Conservation (phyloP, 2,113 vertebrate species). For the Lycocorax pyrrhopterus region DNA sequence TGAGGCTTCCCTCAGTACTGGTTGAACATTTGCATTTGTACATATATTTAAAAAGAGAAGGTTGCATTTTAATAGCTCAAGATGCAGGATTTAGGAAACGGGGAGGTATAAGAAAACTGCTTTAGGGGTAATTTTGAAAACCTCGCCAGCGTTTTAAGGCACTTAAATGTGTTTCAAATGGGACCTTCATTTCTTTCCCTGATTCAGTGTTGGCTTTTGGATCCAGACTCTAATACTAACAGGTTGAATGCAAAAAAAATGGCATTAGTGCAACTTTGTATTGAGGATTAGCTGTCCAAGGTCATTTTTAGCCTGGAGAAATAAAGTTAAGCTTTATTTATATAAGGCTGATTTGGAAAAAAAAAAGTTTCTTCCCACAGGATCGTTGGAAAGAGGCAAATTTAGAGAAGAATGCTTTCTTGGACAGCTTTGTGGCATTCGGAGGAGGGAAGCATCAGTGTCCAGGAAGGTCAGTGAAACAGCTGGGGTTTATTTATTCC, state of each 20-base stretch:
- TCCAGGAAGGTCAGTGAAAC: slow-evolving; percentile 85
- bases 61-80: background rate
- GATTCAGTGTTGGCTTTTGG: background rate
- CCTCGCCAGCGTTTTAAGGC: background rate
- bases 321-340: slow-evolving; percentile 77
- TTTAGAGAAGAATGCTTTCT: slow-evolving; percentile 85
- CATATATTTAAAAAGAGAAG: background rate
- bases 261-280: slow-evolving; percentile 32
- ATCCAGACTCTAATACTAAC: slow-evolving; percentile 23
- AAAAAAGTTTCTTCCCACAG: slow-evolving; percentile 84
- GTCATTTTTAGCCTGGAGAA: slow-evolving; percentile 73
- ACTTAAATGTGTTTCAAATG: background rate
- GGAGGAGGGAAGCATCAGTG: slow-evolving; percentile 83
- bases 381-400: slow-evolving; percentile 86
- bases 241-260: slow-evolving; percentile 53
- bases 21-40: background rate
- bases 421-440: slow-evolving; percentile 83
- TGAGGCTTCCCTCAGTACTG: background rate
- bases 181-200: background rate
- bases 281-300: slow-evolving; percentile 69
- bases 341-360: slow-evolving; percentile 67
- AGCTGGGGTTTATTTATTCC: slow-evolving; percentile 58
- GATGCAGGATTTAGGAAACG: background rate
- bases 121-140: background rate
- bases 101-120: background rate